Conservation (phyloP, 2,797 vertebrate species). For the Enteromius trimaculatus region DNA sequence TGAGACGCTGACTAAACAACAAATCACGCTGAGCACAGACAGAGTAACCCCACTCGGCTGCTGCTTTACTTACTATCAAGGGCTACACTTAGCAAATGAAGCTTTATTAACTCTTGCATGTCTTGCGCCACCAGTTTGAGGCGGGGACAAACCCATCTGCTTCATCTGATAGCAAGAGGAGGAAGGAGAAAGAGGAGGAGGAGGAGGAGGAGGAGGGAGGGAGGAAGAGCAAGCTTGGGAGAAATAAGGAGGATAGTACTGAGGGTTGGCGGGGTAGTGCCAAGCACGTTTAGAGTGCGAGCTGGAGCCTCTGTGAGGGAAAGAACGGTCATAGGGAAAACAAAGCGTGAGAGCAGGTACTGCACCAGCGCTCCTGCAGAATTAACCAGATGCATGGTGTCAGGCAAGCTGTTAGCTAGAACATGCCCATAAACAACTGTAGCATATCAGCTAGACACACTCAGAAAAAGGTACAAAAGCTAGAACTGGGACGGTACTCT, state of each 20-base stretch:
- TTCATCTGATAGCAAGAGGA: slow-evolving; percentile 68
- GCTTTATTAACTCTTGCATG: slow-evolving; percentile 77
- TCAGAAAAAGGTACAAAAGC: not conserved
- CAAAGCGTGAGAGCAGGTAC: slow-evolving; percentile 39
- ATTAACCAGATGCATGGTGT: slow-evolving; percentile 18
- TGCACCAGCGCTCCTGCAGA: not conserved
- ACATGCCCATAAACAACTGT: slow-evolving; percentile 10
- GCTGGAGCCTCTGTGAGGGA: slow-evolving; percentile 56
- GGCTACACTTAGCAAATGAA: slow-evolving; percentile 77
- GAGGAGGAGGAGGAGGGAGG: slow-evolving; percentile 66
- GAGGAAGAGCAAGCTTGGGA: slow-evolving; percentile 71
- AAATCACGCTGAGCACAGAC: slow-evolving; percentile 54
- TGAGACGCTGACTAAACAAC: slow-evolving; percentile 65
- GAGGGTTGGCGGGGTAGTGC: slow-evolving; percentile 41
- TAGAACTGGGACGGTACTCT: not conserved
- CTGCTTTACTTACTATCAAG: slow-evolving; percentile 78
- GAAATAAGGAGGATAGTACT: slow-evolving; percentile 58
- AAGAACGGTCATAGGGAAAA: slow-evolving; percentile 42
- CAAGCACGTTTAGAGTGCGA: slow-evolving; percentile 45
- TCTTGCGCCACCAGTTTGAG: slow-evolving; percentile 73
- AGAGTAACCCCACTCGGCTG: slow-evolving; percentile 65
- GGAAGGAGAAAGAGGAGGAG: slow-evolving; percentile 58
- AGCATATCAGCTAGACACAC: not conserved
- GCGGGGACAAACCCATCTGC: slow-evolving; percentile 72
- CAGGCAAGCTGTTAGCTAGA: slow-evolving; percentile 18